A percentile compares a stretch with the other conserved stretches of the same genome.
phyloP scores from a whole-genome alignment of 2,888 invertebrate genomes.

The Epinotia bilunana region DNA sequence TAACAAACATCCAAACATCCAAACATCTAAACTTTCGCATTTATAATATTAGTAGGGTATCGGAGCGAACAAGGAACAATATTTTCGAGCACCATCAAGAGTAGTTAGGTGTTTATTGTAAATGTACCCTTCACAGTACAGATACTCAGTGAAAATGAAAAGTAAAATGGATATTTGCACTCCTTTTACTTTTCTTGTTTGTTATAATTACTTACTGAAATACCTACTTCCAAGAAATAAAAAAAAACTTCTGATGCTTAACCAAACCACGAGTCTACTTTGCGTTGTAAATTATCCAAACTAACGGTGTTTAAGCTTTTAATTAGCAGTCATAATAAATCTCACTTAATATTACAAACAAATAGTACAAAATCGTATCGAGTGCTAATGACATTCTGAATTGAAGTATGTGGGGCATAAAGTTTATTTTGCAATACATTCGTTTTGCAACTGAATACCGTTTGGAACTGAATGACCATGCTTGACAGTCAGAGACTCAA shows the following conservation, averaged over 20 bases:
- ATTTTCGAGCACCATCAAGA: not conserved
- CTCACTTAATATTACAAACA: not conserved
- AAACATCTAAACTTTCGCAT: too few relatives aligned
- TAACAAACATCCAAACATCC: too few relatives aligned
- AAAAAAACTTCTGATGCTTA: too few relatives aligned
- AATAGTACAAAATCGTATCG: not conserved
- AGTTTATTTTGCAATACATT: not conserved
- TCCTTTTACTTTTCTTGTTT: too few relatives aligned
- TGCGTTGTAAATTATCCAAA: not conserved
- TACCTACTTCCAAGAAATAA: not conserved
- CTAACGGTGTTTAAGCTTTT: constrained; percentile 20
- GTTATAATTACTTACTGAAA: not conserved
- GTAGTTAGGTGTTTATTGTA: not conserved
- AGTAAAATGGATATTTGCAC: too few relatives aligned
- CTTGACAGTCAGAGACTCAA: constrained; percentile 40
- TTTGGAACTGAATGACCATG: not conserved
- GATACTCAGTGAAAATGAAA: too few relatives aligned
- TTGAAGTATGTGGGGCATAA: not conserved
- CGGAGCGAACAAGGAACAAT: too few relatives aligned
- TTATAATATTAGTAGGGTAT: too few relatives aligned
- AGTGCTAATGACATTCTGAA: not conserved
- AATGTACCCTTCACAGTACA: too few relatives aligned
- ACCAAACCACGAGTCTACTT: not conserved
- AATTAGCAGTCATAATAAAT: constrained; percentile 26
- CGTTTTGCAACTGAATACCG: not conserved